Conservation (phyloP, 37 sponge, comb jelly and placozoan genomes). For the Halisarca cf. caerulea region DNA sequence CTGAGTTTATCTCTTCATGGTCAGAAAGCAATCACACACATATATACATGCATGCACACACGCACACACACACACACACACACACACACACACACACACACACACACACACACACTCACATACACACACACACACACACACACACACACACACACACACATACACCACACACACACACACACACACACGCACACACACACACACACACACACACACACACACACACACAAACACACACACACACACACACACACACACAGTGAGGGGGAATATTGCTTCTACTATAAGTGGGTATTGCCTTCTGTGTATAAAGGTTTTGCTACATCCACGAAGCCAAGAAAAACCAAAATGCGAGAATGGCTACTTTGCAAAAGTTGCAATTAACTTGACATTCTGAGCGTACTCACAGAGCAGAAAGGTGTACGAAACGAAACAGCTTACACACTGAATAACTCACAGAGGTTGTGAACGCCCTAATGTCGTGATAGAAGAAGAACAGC, state of each 20-base stretch:
- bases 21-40: neutral
- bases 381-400: too few relatives aligned
- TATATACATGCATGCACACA: neutral
- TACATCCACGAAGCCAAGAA: too few relatives aligned
- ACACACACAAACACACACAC: neutral
- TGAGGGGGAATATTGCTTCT: too few relatives aligned
- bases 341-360: too few relatives aligned
- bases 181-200: neutral
- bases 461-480: conserved; percentile 60
- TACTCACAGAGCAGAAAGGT: too few relatives aligned
- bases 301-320: too few relatives aligned
- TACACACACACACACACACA: neutral
- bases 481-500: conserved; percentile 55
- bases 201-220: neutral
- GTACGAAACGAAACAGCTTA: too few relatives aligned
- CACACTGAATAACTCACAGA: conserved; percentile 53
- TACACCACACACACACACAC: neutral
- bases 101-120: conserved; percentile 12
- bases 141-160: neutral
- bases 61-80: neutral
- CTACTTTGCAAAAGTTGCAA: too few relatives aligned
- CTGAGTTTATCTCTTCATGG: neutral
- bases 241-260: neutral
- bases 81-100: neutral
- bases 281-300: too few relatives aligned